Base-by-base conservation (phyloP, 2,113 vertebrate genomes). In the Trogon surrucura region DNA sequence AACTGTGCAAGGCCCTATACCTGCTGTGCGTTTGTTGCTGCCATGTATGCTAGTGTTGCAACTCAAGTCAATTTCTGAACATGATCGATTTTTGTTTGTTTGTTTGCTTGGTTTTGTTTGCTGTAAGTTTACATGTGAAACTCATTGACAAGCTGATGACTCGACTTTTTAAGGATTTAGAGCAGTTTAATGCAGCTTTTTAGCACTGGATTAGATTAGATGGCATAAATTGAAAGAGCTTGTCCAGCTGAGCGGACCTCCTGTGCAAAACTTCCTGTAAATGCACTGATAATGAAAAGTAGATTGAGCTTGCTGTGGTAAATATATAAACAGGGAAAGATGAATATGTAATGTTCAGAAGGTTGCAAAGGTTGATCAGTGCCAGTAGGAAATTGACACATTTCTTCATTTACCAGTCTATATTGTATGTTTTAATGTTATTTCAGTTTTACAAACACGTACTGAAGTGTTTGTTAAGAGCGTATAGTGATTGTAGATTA, bases 21-120 rank as follows among this genome's bases (percentile, higher is more conserved):
- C 16, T 53, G 32, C n/a, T 6, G 0, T 8, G 4, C 30, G 6
- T 44, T 54, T 54, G 16, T 38, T 29, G 18, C 19, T 71, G 32
- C 29, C 0, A 0, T 16, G 16, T 26, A 4, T 26, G 41, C 16
- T 10, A 1, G 17, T 17, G 14, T 22, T 67, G n/a, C n/a, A n/a
- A 1, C 14, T 32, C 8, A 11, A 22, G 23, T 1, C 18, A 38
- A 8, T 58, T 61, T 18, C 16, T 41, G n/a, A 89, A 29, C 8
- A 4, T 11, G 16, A 8, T 11, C 30, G 57, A 11, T 26, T 58
- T 26, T 23, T 66, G 17, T 7, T 21, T 13, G 13, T 8, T 27
- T 22, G 21, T 64, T 41, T 32, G 26, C 7, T 44, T 62, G 9
- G 27, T 13, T 44, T 44, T 65, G 21, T 11, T n/a, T 51, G 23